Evolutionary conservation across 2,888 invertebrate genomes (phyloP), one percentile per base, ranked within the genome.

Genomic region (Melinaea marsaeus): DNA sequence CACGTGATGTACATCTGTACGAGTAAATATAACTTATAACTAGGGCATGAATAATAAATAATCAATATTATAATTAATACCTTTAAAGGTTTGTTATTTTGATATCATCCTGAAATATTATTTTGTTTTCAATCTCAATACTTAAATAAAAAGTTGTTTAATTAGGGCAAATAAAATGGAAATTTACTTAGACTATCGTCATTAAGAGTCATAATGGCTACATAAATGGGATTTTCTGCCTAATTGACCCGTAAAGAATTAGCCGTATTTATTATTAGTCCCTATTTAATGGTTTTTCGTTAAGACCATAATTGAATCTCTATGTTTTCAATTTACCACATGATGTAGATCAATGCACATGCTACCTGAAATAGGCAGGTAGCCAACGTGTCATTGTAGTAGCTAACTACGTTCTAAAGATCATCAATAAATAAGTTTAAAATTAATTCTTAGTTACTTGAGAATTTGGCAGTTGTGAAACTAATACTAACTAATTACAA

Each of bases 401-500:
- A 22, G 22, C 22, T 22, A 22, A 22, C 22, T 22, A 22, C 22
- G 22, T 22, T 22, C 22, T 22, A 22, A 22, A 22, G 22, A 22
- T 22, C 22, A 22, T 22, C 22, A 22, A 22, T 22, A 1, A 22
- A 22, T 58, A 57, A 35, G 59, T 47, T 37, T 46, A 54, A 67
- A 58, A 60, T 46, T 61, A 58, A 62, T 58, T 46, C 11, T 13
- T 46, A 13, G 13, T 46, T 46, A 46, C 22, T 46, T n/a, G 46
- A 46, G 46, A n/a, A 3, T 46, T n/a, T 46, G 3, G 22, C 22
- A 22, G 22, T 22, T 22, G 22, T n/a, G 7, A 46, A 46, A 46
- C 11, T 22, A 76, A 79, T 80, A 84, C 85, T 84, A 85, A 85
- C 85, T 46, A 46, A n/a, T 46, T 46, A 46, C 46, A 9, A 46